Conservation (phyloP, 1,140 invertebrate genomes). For the Drosophila sulfurigaster region DNA sequence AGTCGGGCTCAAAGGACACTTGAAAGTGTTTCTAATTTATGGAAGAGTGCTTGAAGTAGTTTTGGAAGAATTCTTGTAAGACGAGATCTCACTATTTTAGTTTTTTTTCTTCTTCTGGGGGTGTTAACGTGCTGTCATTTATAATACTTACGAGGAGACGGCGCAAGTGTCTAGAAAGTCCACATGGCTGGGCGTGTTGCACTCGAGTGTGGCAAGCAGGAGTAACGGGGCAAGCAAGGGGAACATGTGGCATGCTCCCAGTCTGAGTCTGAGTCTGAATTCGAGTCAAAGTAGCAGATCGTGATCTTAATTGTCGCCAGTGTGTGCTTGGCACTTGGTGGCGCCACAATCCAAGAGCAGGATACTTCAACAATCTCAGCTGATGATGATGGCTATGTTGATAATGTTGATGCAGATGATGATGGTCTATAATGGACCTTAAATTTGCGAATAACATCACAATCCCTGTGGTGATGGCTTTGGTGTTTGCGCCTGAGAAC, state of each 20-base stretch:
- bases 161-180: not conserved
- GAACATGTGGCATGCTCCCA: conserved; percentile 11
- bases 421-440: conserved; percentile 16
- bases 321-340: conserved; percentile 56
- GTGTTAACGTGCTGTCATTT: conserved; percentile 81
- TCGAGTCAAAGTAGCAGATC: conserved; percentile 25
- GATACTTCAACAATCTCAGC: not conserved
- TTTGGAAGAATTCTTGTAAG: conserved; percentile 76
- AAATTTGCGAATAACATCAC: conserved; percentile 25
- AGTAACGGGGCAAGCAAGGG: not conserved
- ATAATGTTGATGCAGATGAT: not conserved
- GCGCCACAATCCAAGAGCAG: conserved; percentile 55
- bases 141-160: conserved; percentile 54
- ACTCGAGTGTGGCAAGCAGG: not conserved
- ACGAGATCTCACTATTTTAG: conserved; percentile 60
- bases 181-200: conserved; percentile 12
- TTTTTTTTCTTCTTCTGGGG: conserved; percentile 30
- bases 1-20: conserved; percentile 34
- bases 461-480: conserved; percentile 6
- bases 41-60: conserved; percentile 29
- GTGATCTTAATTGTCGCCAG: conserved; percentile 37
- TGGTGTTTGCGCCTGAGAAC: conserved; percentile 56
- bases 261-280: not conserved
- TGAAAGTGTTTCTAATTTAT: conserved; percentile 69
- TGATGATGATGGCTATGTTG: not conserved